These are phyloP conservation scores for Aphyosemion australe DNA, from an alignment of 2,113 vertebrate genomes.

Conservation along the genomic window DNA sequence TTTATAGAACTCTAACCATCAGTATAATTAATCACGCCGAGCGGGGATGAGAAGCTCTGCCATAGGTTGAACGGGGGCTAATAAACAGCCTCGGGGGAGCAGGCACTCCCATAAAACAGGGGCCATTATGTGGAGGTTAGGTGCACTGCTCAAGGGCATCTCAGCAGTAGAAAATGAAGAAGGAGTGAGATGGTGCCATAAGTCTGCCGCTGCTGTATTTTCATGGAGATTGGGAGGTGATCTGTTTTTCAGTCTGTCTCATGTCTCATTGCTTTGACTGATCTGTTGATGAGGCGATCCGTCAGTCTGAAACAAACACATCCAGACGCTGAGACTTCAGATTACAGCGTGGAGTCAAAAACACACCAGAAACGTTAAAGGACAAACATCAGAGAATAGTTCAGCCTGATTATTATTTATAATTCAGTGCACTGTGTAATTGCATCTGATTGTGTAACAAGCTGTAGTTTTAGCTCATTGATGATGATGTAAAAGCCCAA, in stretches of 20 bases:
- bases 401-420: too few relatives aligned
- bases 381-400: too few relatives aligned
- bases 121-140: constrained; percentile 2
- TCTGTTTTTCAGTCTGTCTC: constrained; percentile 13
- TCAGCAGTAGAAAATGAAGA: constrained; percentile 10
- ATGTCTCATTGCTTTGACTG: constrained; percentile 23
- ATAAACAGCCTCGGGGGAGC: constrained; percentile 2
- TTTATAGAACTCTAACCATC: not conserved
- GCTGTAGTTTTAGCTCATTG: too few relatives aligned
- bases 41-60: not conserved
- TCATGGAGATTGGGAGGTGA: constrained; percentile 15
- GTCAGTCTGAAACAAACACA: constrained; percentile 17
- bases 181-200: not conserved
- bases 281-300: constrained; percentile 25
- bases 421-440: too few relatives aligned
- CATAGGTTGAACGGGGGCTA: not conserved
- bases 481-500: too few relatives aligned
- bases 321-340: not conserved
- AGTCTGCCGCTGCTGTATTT: not conserved
- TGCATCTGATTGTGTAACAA: too few relatives aligned
- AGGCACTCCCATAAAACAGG: not conserved
- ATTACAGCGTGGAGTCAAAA: not conserved
- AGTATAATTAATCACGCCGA: not conserved
- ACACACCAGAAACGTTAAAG: too few relatives aligned
- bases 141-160: constrained; percentile 35